phyloP scores from a whole-genome alignment of 1,140 invertebrate genomes.

The Xylocopa sonorina region DNA sequence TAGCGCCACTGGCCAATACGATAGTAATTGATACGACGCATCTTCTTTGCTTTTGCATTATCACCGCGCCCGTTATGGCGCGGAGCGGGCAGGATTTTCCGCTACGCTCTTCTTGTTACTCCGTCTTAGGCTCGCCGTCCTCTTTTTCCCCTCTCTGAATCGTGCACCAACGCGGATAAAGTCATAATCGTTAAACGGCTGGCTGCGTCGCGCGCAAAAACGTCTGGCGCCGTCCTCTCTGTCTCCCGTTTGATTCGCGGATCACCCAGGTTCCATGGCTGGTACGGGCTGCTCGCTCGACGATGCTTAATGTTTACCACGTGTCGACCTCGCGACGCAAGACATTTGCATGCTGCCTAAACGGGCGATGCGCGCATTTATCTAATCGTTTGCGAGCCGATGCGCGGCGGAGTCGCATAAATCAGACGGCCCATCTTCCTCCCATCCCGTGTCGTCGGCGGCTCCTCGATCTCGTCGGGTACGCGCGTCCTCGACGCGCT shows the following conservation, averaged over 20 bases:
- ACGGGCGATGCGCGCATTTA: background rate
- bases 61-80: background rate
- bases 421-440: background rate
- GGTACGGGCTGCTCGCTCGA: background rate
- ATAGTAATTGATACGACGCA: background rate
- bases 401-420: conserved; percentile 12
- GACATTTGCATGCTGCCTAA: conserved; percentile 28
- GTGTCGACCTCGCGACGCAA: conserved; percentile 17
- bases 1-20: background rate
- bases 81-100: background rate
- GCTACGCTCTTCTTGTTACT: background rate
- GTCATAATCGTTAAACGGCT: background rate
- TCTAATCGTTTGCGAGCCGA: conserved; percentile 18
- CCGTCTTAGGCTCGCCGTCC: background rate
- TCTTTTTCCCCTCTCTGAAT: background rate
- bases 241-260: background rate
- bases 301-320: conserved; percentile 30
- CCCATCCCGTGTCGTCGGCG: too few species aligned
- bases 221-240: background rate
- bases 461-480: too few species aligned
- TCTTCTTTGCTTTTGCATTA: background rate
- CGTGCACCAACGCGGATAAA: background rate
- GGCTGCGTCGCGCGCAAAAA: background rate
- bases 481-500: background rate
- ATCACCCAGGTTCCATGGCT: background rate